Evolutionary conservation across 2,888 invertebrate species (phyloP).

Genomic region (Tachina lurida): DNA sequence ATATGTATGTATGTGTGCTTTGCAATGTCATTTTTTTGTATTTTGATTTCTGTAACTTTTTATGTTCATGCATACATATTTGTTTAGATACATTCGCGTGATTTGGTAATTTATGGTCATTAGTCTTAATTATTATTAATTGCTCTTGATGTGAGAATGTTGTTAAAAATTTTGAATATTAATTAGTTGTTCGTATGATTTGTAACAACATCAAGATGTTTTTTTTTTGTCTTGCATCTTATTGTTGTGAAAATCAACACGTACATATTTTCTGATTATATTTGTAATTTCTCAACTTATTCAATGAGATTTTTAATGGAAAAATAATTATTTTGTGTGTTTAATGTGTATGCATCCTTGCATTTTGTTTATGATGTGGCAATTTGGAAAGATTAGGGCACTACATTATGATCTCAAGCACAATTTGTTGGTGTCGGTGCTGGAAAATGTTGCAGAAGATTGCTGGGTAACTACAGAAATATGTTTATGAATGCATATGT

Average conservation of each 20-base stretch:
- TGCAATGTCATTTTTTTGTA: background rate
- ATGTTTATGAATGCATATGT: no score
- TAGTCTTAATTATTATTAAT: slow-evolving; percentile 46
- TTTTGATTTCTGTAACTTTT: slow-evolving; percentile 11
- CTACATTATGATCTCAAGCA: no score
- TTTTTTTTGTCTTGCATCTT: background rate
- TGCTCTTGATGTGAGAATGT: slow-evolving; percentile 5
- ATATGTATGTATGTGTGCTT: background rate
- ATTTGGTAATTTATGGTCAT: slow-evolving; percentile 47
- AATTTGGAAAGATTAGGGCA: no score
- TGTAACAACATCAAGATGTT: background rate
- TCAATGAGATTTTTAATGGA: no score
- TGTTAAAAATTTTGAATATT: background rate
- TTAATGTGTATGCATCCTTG: no score
- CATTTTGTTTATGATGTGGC: no score
- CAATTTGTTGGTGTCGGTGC: no score
- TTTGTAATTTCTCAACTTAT: background rate
- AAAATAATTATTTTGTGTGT: no score
- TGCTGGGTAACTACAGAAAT: no score
- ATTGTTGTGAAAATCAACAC: background rate
- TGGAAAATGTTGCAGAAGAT: no score
- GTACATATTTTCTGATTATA: background rate
- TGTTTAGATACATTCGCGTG: slow-evolving; percentile 17
- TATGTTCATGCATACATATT: background rate
- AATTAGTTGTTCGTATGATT: background rate